Conservation (phyloP, 2,113 vertebrate genomes). For the Nipponia nippon region DNA sequence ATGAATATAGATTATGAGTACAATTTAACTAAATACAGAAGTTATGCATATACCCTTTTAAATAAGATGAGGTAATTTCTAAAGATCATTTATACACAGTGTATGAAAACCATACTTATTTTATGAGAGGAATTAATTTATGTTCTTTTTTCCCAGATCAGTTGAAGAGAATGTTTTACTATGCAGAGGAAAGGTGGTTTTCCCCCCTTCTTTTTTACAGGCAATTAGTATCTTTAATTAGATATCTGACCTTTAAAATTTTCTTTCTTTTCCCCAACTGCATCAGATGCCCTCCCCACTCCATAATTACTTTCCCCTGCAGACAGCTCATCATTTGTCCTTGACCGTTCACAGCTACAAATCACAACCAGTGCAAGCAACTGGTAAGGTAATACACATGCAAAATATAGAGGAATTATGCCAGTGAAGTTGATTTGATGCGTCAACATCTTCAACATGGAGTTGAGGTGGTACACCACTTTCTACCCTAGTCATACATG, state of each 20-base stretch:
- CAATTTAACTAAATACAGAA: not conserved
- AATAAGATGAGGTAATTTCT: not conserved
- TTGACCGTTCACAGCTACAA: not conserved
- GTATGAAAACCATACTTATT: not conserved
- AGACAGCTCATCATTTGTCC: not conserved
- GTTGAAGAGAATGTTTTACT: not conserved
- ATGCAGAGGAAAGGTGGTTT: not conserved
- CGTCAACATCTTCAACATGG: not conserved
- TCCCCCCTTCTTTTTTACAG: not conserved
- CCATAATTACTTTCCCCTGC: not conserved
- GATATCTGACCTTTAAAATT: slow-evolving; percentile 1
- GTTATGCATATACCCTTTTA: not conserved
- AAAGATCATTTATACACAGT: not conserved
- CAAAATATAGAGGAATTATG: not conserved
- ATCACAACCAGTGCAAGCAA: not conserved
- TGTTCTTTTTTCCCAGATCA: not conserved
- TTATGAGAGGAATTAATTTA: not conserved
- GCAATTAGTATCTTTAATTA: not conserved
- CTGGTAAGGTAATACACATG: not conserved
- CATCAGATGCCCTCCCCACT: not conserved
- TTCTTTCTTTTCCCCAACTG: not conserved
- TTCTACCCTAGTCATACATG: not conserved
- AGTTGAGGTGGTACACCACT: not conserved
- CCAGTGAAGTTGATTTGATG: not conserved
- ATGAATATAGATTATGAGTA: not conserved